Base-by-base conservation (phyloP, 2,888 invertebrate genomes). In the Drosophila monieri region DNA sequence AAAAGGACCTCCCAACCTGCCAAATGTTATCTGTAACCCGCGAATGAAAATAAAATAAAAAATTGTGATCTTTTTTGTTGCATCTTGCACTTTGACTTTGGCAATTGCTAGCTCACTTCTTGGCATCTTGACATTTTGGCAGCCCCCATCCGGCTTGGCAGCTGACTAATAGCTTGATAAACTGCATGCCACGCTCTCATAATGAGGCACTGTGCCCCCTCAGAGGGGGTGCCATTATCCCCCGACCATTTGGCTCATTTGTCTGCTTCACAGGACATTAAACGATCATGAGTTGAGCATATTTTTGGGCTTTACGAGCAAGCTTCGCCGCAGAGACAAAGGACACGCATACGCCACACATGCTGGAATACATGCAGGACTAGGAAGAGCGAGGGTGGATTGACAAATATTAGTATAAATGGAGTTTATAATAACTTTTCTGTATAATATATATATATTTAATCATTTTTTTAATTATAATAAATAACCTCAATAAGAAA, bases 81-180 rank as follows among this genome's bases (percentile, higher is more conserved):
- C 76, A 77, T 66, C 71, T 74, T 69, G 80, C 80, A 79, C 70
- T 68, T 68, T 77, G 77, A 70, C 75, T 75, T 64, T 12, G 18
- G 39, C 65, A 57, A 49, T 46, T 65, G 57, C 23, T 14, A 46
- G 14, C 46, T 47, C 27, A 27, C 27, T 25, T 8, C 27, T 25
- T 10, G 39, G 15, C 10, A 32, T 39, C 35, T 32, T 23, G 41
- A 18, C 51, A 25, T 57, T 37, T 39, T 41, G 41, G 41, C 41
- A 39, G 6, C 12, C 32, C 12, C 32, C 12, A 12, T 14, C 47
- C 10, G 43, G 64, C 59, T 73, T 37, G 61, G 60, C 62, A 64
- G 47, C 67, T 65, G 64, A 74, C 85, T 81, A 81, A 81, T 81
- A 85, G 80, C 83, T 68, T 79, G 80, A 85, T 85, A 76, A 85